Evolutionary conservation across 2,888 invertebrate genomes (phyloP), one percentile per base, ranked within the genome.

Genomic region (Mactromeris polynyma): DNA sequence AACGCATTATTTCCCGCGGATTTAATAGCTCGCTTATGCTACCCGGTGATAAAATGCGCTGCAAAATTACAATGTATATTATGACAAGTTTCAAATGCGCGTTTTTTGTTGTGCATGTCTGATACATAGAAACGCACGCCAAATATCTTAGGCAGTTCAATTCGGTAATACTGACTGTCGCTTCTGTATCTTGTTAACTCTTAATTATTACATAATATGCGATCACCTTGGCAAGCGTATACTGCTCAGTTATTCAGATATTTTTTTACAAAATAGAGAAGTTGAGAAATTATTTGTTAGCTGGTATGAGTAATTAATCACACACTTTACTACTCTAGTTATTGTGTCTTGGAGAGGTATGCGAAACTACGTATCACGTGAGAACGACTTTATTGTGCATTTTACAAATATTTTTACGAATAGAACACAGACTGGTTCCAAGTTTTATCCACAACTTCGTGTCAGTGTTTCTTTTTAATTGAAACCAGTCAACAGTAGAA

Each of bases 371-470:
- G 36, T 78, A 89, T 87, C 84, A 89, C 84, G 85, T 87, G 87
- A 87, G 78, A 87, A 58, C n/a, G 89, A 89, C 89, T 89, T 87
- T 84, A 87, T 69, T 77, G 78, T 85, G 86, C 87, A 89, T 89
- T 89, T 89, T 87, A 87, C 89, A 89, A 89, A 89, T 89, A 82
- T 89, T 87, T 89, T 84, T 38, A 87, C 46, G 79, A 38, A 89
- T 84, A 84, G 89, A 87, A 85, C 64, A 81, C n/a, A 69, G 85
- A 77, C 46, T 40, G 42, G 69, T 83, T 83, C 83, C 83, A 87
- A 87, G 78, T 80, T 82, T 87, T 80, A 87, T 58, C 83, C 31
- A n/a, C 77, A 51, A 36, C 51, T 58, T 26, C n/a, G 36, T 77
- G 83, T 46, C 80, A 81, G 64, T 80, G 81, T 79, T 80, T 85